Conservation (phyloP, 2,113 vertebrate genomes). For the Puntigrus tetrazona region DNA sequence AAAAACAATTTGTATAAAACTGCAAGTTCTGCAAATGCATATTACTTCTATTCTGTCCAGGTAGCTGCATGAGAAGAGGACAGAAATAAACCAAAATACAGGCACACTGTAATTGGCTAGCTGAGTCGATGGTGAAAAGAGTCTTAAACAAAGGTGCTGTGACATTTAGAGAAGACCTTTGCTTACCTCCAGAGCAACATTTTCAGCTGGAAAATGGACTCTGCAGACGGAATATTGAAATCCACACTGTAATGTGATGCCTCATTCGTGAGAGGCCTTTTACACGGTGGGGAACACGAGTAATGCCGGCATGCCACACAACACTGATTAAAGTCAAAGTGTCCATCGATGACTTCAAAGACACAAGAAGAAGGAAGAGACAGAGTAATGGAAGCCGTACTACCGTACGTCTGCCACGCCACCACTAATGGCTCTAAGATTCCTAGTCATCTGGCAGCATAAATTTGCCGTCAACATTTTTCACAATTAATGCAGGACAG, state of each 20-base stretch:
- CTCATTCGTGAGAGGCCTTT: constrained; percentile 22
- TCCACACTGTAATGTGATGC: constrained; percentile 2
- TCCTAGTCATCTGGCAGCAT: neutral
- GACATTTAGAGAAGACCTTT: constrained; percentile 35
- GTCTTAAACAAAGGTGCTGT: constrained; percentile 17
- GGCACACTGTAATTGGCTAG: constrained; percentile 9
- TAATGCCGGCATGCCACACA: constrained; percentile 6
- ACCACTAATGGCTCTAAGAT: constrained; percentile 9
- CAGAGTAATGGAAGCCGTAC: neutral
- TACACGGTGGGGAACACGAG: neutral
- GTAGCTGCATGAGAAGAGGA: neutral
- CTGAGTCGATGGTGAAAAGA: neutral
- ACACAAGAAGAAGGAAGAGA: neutral
- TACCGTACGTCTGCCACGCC: neutral
- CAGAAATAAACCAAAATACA: constrained; percentile 5
- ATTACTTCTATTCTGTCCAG: neutral
- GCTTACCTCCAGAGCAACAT: neutral
- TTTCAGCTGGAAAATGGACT: constrained; percentile 36
- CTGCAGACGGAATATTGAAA: constrained; percentile 20
- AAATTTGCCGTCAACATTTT: neutral
- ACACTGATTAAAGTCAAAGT: constrained; percentile 40
- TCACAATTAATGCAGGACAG: constrained; percentile 18
- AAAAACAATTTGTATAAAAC: neutral
- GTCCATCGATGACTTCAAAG: constrained; percentile 33
- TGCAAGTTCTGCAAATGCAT: neutral